Base-by-base conservation (phyloP, 2,797 vertebrate genomes). In the Falco berigora region DNA sequence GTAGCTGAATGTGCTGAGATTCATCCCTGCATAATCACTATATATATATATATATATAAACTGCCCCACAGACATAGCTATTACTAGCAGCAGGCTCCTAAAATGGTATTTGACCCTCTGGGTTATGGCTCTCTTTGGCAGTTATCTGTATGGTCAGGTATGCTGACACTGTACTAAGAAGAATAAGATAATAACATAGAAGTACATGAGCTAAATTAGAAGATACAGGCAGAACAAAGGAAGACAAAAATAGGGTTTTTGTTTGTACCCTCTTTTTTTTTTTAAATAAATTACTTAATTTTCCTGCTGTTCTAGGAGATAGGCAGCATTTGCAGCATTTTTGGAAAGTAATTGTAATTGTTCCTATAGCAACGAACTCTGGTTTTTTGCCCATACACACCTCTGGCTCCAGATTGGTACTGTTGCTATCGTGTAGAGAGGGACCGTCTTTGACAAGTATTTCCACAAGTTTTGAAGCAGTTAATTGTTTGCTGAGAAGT, bases 401-500 rank as follows among this genome's bases (percentile, higher is more conserved):
- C 99, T 99, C 98, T 21, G 97, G 85, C 66, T 99, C 98, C 79
- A 99, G 90, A 94, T 98, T 98, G 93, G 95, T 90, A 90, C 92
- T 94, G 12, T 86, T 86, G 28, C 77, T 95, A 10, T 96, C 94
- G 25, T 40, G 64, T 10, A 97, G 53, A 17, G 81, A 97, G 9
- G 91, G 96, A 86, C 94, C 98, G 58, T 98, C 98, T 81, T 98
- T 97, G 19, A 97, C 96, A 63, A 99, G 97, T 88, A 99, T 96
- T 87, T 98, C 96, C 88, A 99, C 58, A 69, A 99, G 90, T 95
- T 83, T 98, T 16, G 78, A 67, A 71, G 98, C 83, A 18, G 98
- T 99, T 94, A 99, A 96, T n/a, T 98, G 94, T 56, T 97, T 86
- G 53, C 96, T 98, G 71, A 98, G 97, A 88, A 99, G 98, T 81